Base-by-base conservation (phyloP, 2,113 vertebrate species). In the Hemiprocne comata region DNA sequence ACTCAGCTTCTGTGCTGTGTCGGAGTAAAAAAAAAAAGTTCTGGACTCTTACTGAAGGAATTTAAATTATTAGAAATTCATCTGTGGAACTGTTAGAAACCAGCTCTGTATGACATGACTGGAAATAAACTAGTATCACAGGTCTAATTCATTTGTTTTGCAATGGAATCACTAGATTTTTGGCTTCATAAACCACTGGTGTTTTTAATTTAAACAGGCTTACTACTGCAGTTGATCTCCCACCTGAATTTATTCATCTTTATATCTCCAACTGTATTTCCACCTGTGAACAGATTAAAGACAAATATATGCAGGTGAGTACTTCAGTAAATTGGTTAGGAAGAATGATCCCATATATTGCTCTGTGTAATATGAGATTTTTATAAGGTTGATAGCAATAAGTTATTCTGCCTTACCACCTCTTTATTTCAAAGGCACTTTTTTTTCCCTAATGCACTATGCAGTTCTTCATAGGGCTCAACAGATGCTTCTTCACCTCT, bases 181-280 rank as follows among this genome's bases (percentile, higher is more conserved):
- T 65, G 31, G 42, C 44, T 96, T 90, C 11, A 36, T 81, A 74
- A 93, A 92, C n/a, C 24, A 74, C 29, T 93, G 29, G 53, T 78
- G 26, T 79, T 81, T 92, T 82, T 93, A 20, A 84, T 92, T 85
- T 94, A 46, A 96, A 97, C 96, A 99, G 99, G 96, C 95, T 99
- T 86, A 99, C 99, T 65, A 99, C 99, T 77, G 99, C 99, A 54
- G 99, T 99, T 91, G 99, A 99, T 91, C 98, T 99, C 66, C 99
- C 99, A 71, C 99, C 99, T 77, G 99, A 99, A 97, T 99, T 99
- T 97, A 99, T 99, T 98, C 99, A 99, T 93, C 99, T 99, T 90
- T 99, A 99, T 97, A 99, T 99, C 97, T 99, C 99, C 94, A 99
- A 99, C 96, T 99, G 99, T 93, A 99, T 99, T 97, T 99, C 99